Conservation (phyloP, 1,140 invertebrate species). For the Eupeodes corollae region DNA sequence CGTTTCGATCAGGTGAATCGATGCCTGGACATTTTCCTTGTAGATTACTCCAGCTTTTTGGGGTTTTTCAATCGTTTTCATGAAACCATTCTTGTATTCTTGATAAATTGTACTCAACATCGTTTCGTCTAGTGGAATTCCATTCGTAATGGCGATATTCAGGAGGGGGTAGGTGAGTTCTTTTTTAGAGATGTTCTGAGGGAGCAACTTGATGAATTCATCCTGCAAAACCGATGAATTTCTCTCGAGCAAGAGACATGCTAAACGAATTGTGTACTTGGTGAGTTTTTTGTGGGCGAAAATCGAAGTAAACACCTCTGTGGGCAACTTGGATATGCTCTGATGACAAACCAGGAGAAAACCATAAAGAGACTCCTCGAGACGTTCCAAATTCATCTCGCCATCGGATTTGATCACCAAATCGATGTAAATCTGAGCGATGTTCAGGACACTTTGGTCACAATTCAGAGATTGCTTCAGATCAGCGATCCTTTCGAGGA, state of each 20-base stretch:
- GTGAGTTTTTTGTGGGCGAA: constrained; percentile 39
- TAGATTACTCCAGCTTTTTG: constrained; percentile 52
- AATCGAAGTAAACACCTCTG: constrained; percentile 39
- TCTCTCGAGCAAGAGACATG: constrained; percentile 39
- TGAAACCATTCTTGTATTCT: constrained; percentile 45
- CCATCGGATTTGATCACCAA: constrained; percentile 7
- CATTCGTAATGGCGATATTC: constrained; percentile 37
- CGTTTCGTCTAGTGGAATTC: constrained; percentile 30
- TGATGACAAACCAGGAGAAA: constrained; percentile 50
- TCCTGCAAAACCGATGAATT: constrained; percentile 36
- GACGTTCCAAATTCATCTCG: constrained; percentile 38
- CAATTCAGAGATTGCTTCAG: constrained; percentile 19
- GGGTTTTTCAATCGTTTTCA: constrained; percentile 49
- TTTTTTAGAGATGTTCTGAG: constrained; percentile 36
- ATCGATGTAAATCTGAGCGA: constrained; percentile 14
- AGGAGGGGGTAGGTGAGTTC: constrained; percentile 47
- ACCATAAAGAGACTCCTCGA: constrained; percentile 42
- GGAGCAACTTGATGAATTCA: constrained; percentile 28
- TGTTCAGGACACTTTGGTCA: constrained; percentile 9
- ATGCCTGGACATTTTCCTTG: constrained; percentile 39
- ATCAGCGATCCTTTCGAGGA: constrained; percentile 16
- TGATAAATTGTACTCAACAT: constrained; percentile 42
- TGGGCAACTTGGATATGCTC: constrained; percentile 38
- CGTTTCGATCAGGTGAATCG: constrained; percentile 41
- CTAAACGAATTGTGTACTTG: constrained; percentile 42